phyloP scores from a whole-genome alignment of 1,140 invertebrate species.

The Bombyx mandarina region DNA sequence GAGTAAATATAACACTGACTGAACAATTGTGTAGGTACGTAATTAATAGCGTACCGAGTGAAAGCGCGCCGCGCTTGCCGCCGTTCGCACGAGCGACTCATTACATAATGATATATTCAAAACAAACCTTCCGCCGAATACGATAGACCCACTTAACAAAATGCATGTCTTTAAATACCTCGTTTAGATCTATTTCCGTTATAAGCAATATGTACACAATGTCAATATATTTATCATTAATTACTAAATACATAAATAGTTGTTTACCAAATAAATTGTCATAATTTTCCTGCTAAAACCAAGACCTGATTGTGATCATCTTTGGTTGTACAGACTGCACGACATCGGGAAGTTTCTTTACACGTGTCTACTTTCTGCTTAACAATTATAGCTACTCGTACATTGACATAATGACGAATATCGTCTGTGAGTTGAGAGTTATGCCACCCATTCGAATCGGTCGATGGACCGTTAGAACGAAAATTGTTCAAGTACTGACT shows the following conservation, averaged over 20 bases:
- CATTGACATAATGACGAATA: constrained; percentile 7
- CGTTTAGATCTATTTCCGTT: constrained; percentile 7
- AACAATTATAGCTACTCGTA: neutral
- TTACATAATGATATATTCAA: constrained; percentile 64
- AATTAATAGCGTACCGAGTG: constrained; percentile 55
- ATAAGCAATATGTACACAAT: too few species aligned
- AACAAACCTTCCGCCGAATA: constrained; percentile 49
- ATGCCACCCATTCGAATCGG: constrained; percentile 10
- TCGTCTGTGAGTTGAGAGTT: constrained; percentile 7
- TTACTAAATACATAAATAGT: constrained; percentile 10
- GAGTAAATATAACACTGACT: constrained; percentile 58
- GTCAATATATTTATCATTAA: constrained; percentile 3
- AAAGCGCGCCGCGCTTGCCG: constrained; percentile 45
- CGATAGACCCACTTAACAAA: constrained; percentile 35
- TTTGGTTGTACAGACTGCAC: constrained; percentile 4
- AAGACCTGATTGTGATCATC: constrained; percentile 14
- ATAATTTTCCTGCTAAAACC: constrained; percentile 14
- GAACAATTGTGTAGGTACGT: constrained; percentile 46
- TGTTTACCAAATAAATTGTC: constrained; percentile 18
- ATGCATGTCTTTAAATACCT: constrained; percentile 23
- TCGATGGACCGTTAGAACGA: constrained; percentile 18
- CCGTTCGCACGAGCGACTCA: constrained; percentile 41
- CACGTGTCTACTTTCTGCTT: neutral
- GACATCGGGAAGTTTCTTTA: constrained; percentile 1
- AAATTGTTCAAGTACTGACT: constrained; percentile 19